Evolutionary conservation across 2,888 invertebrate species (phyloP).

Genomic region (Melanostoma mellinum): DNA sequence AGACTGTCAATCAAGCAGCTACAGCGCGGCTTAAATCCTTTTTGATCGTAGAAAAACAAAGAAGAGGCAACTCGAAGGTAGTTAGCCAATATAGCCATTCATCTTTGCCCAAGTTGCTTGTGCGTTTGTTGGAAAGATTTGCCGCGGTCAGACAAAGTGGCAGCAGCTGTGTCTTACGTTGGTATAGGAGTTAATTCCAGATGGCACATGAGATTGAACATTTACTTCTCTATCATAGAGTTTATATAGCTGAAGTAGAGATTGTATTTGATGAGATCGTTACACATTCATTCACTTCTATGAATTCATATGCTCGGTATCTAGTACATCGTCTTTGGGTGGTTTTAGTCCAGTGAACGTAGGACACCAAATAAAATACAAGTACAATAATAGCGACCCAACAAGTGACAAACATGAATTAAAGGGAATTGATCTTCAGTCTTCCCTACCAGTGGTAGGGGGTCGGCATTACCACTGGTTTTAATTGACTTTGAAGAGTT

Average conservation of each 20-base stretch:
- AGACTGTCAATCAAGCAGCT: slow-evolving; percentile 60
- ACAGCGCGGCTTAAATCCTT: slow-evolving; percentile 32
- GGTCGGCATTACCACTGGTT: no score
- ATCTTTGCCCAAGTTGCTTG: slow-evolving; percentile 1
- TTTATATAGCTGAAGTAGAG: background rate
- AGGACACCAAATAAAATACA: no score
- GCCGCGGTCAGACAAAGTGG: background rate
- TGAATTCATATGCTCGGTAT: no score
- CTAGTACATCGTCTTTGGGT: no score
- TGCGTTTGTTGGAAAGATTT: background rate
- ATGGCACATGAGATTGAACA: slow-evolving; percentile 12
- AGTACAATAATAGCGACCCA: no score
- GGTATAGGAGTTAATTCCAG: slow-evolving; percentile 17
- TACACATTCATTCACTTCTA: no score
- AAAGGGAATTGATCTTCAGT: no score
- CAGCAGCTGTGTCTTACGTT: background rate
- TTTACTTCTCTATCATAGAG: background rate
- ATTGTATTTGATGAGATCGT: no score
- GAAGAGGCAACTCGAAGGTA: background rate
- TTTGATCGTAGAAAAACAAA: slow-evolving; percentile 27
- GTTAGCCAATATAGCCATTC: background rate
- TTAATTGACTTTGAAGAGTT: no score
- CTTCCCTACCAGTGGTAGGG: no score
- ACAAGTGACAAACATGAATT: no score
- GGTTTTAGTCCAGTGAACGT: no score